Percentiles rank a stretch among this genome's conserved stretches.
Conservation (phyloP, 2,888 invertebrate species). For the Drosophila sordidapex region DNA sequence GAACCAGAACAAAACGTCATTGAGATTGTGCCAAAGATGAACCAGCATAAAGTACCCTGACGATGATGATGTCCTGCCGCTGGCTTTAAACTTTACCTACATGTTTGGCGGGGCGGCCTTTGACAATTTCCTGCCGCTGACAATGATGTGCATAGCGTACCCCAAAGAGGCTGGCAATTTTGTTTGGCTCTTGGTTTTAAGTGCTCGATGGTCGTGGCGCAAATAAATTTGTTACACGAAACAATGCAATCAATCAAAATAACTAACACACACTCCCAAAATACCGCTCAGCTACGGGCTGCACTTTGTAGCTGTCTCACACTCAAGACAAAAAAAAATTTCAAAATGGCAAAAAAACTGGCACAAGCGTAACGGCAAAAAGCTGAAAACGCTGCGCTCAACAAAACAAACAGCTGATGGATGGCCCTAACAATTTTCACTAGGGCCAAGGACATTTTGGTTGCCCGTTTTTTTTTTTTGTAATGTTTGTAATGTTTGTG, state of each 20-base stretch:
- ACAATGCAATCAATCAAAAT: conserved; percentile 77
- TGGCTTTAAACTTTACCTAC: conserved; percentile 49
- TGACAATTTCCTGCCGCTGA: conserved; percentile 60
- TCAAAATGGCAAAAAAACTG: conserved; percentile 4
- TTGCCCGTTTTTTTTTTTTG: conserved; percentile 22
- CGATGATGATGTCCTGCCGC: conserved; percentile 9
- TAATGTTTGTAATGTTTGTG: neutral
- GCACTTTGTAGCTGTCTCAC: conserved; percentile 59
- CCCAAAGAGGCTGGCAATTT: conserved; percentile 18
- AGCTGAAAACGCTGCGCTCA: conserved; percentile 57
- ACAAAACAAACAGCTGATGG: conserved; percentile 70
- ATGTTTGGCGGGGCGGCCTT: conserved; percentile 41
- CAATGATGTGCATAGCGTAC: conserved; percentile 49
- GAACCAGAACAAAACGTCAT: conserved; percentile 45
- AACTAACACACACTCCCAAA: conserved; percentile 51
- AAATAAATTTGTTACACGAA: conserved; percentile 77
- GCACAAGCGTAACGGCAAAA: conserved; percentile 39
- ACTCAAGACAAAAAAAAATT: conserved; percentile 10
- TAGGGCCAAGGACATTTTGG: conserved; percentile 70
- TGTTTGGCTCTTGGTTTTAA: conserved; percentile 43
- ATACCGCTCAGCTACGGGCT: conserved; percentile 37
- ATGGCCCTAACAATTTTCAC: conserved; percentile 67
- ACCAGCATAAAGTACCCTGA: conserved; percentile 13
- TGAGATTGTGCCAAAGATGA: conserved; percentile 48
- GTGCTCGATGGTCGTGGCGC: conserved; percentile 50